These are phyloP conservation scores for Caranx melampygus DNA, from an alignment of 2,113 vertebrate species.

Conservation along the genomic window DNA sequence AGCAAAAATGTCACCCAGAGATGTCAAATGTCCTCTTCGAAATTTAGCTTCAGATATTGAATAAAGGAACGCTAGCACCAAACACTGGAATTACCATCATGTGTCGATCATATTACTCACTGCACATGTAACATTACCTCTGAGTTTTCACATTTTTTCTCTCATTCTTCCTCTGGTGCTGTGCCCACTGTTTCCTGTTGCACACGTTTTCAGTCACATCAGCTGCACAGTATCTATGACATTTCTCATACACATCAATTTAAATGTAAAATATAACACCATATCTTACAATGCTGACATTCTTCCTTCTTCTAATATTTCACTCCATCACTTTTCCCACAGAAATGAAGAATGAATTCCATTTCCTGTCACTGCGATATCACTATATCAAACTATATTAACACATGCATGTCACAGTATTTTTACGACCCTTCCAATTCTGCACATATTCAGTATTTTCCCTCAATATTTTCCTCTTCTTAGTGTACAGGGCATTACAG, in stretches of 20 bases:
- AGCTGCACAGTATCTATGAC: conserved; percentile 12
- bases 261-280: neutral
- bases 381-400: neutral
- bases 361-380: neutral
- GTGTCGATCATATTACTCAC: conserved; percentile 37
- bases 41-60: conserved; percentile 25
- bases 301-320: neutral
- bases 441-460: neutral
- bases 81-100: conserved; percentile 27
- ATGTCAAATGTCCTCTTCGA: conserved; percentile 20
- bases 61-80: conserved; percentile 42
- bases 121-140: conserved; percentile 40
- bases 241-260: conserved; percentile 11
- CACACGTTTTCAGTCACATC: conserved; percentile 43
- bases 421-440: neutral
- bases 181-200: conserved; percentile 28
- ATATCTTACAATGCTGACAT: neutral
- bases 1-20: conserved; percentile 25
- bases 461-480: conserved; percentile 1
- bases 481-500: neutral
- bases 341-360: neutral
- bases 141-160: neutral
- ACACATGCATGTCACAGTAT: neutral
- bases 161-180: conserved; percentile 8
- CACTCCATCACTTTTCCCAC: neutral